These are phyloP conservation scores for Ophion costatus DNA, from an alignment of 2,888 invertebrate species.

Conservation along the genomic window DNA sequence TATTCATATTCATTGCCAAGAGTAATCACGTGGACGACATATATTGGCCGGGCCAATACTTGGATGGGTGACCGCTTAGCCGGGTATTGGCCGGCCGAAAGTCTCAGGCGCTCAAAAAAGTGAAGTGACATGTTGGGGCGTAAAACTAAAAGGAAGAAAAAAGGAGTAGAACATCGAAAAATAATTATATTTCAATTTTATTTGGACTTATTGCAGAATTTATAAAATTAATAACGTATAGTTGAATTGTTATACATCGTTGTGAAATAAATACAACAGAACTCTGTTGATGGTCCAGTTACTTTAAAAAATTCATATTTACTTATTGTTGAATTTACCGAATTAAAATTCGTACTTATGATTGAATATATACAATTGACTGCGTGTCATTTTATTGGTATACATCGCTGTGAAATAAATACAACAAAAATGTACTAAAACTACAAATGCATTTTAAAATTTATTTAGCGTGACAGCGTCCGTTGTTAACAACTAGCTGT, in stretches of 20 bases:
- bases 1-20: no score
- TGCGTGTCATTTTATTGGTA: not conserved
- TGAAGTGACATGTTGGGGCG: not conserved
- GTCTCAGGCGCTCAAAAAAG: not conserved
- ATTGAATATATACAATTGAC: no score
- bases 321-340: no score
- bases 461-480: not conserved
- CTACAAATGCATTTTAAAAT: conserved; percentile 23
- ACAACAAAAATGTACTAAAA: not conserved
- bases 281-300: not conserved
- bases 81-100: not conserved
- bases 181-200: not conserved
- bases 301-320: conserved; percentile 20
- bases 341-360: no score
- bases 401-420: not conserved
- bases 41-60: not conserved
- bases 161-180: not conserved
- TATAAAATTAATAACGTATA: not conserved
- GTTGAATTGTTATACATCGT: not conserved
- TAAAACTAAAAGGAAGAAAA: not conserved
- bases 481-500: conserved; percentile 33
- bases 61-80: not conserved
- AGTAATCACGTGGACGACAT: no score
- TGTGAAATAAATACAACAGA: not conserved
- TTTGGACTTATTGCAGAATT: not conserved